These are phyloP conservation scores for Orgyia antiqua DNA, from an alignment of 2,888 invertebrate genomes.

Conservation along the genomic window DNA sequence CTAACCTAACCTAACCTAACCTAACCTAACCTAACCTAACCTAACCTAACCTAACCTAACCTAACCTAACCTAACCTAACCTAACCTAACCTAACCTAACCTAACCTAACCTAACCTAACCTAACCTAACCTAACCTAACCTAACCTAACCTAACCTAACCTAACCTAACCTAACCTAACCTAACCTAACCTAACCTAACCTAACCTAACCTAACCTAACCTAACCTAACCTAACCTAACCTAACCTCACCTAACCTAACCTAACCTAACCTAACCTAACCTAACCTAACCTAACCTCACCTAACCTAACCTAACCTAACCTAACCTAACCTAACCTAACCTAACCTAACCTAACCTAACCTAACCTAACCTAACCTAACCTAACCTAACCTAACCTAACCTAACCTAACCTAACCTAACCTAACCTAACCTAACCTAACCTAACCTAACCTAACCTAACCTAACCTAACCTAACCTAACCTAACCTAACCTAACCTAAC, in stretches of 20 bases:
- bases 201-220: conserved; percentile 8
- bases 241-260: conserved; percentile 7
- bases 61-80: conserved; percentile 22
- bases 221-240: conserved; percentile 6
- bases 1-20: conserved; percentile 14
- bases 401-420: conserved; percentile 7
- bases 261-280: conserved; percentile 4
- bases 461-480: no score
- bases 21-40: conserved; percentile 12
- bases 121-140: conserved; percentile 8
- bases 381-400: conserved; percentile 4
- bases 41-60: conserved; percentile 12
- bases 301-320: conserved; percentile 8
- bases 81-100: conserved; percentile 22
- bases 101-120: conserved; percentile 21
- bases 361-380: conserved; percentile 2
- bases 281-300: conserved; percentile 5
- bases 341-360: conserved; percentile 7
- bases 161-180: conserved; percentile 12
- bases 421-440: no score
- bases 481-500: conserved; percentile 17
- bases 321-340: conserved; percentile 8
- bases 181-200: conserved; percentile 10
- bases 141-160: conserved; percentile 4
- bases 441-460: no score